phyloP scores from a whole-genome alignment of 2,797 vertebrate genomes.

The Sebastes dallii region DNA sequence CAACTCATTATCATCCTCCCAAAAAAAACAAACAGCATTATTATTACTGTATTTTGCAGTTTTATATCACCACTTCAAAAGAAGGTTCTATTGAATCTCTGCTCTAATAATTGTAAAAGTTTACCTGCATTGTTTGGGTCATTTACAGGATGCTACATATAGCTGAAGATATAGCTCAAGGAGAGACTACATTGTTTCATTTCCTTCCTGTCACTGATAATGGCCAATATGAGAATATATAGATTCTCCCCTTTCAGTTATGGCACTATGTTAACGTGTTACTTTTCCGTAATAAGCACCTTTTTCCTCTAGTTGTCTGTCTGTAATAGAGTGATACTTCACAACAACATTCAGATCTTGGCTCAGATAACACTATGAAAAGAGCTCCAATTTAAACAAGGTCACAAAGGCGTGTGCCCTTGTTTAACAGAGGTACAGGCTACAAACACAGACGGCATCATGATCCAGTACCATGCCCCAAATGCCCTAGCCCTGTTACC shows the following conservation, averaged over 20 bases:
- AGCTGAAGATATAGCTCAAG: not conserved
- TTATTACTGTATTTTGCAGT: not conserved
- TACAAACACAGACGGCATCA: constrained; percentile 68
- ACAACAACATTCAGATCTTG: constrained; percentile 5
- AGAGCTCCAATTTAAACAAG: constrained; percentile 46
- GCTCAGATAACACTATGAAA: not conserved
- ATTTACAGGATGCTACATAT: not conserved
- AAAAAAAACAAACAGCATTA: not conserved
- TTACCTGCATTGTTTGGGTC: not conserved
- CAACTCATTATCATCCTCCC: not conserved
- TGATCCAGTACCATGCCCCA: constrained; percentile 65
- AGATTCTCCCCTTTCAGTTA: not conserved
- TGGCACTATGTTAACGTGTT: not conserved
- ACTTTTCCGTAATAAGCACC: not conserved
- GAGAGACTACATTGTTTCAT: not conserved
- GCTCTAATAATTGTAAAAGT: not conserved
- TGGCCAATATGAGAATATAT: not conserved
- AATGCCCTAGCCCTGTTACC: constrained; percentile 75
- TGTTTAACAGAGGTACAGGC: constrained; percentile 53
- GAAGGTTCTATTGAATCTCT: not conserved
- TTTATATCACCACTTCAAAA: not conserved
- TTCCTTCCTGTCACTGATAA: not conserved
- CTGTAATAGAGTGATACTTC: not conserved
- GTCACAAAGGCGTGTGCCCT: constrained; percentile 63
- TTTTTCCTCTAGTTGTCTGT: not conserved